phyloP scores from a whole-genome alignment of 1,140 invertebrate species.

The Ostrea denselamellosa region DNA sequence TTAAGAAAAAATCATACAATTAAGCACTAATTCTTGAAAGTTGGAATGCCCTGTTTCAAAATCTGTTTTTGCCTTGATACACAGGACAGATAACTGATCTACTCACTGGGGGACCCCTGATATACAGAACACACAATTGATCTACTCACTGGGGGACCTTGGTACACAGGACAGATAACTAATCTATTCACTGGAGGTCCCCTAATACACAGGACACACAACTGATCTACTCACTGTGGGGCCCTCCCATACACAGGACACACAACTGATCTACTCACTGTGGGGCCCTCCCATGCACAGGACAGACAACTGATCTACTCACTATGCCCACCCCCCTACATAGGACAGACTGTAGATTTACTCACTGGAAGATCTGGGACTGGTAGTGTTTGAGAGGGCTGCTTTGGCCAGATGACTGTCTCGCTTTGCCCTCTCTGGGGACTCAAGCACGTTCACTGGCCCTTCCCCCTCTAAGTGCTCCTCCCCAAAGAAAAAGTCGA shows the following conservation, averaged over 20 bases:
- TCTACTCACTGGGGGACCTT: slow-evolving; percentile 12
- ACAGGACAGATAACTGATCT: not conserved
- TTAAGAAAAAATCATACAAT: too few species aligned
- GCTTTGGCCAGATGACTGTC: slow-evolving; percentile 50
- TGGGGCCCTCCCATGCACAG: too few species aligned
- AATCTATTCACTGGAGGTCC: not conserved
- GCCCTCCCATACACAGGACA: too few species aligned
- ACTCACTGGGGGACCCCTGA: too few species aligned
- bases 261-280: not conserved
- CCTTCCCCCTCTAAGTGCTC: slow-evolving; percentile 49
- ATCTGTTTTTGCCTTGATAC: too few species aligned
- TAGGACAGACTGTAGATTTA: not conserved
- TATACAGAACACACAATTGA: too few species aligned
- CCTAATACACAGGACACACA: too few species aligned
- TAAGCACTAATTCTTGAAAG: too few species aligned
- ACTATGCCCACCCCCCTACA: too few species aligned
- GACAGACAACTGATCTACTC: not conserved
- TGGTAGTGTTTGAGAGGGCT: slow-evolving; percentile 49
- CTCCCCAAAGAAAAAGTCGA: slow-evolving; percentile 47
- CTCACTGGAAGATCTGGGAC: slow-evolving; percentile 30
- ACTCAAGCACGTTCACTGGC: not conserved
- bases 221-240: slow-evolving; percentile 1
- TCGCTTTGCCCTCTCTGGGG: slow-evolving; percentile 48
- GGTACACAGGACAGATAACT: slow-evolving; percentile 10
- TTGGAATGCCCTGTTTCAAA: too few species aligned